Evolutionary conservation across 2,888 invertebrate genomes (phyloP).

Genomic region (Drosophila recens): DNA sequence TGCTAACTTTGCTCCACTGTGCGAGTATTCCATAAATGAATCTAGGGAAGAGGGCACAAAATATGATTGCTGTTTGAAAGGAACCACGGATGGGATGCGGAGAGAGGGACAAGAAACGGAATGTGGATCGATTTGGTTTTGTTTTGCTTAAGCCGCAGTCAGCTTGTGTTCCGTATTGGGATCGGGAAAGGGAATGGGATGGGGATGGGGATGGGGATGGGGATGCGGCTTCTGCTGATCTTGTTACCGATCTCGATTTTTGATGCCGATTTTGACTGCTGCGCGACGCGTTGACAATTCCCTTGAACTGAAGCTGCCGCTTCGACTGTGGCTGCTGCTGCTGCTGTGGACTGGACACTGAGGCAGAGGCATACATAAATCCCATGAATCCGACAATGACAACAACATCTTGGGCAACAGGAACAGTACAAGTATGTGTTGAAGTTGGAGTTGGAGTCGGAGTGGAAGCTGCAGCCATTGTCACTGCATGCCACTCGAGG

Average conservation of each 20-base stretch:
- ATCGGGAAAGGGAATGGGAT: slow-evolving; percentile 7
- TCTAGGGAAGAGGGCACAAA: slow-evolving; percentile 34
- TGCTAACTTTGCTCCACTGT: slow-evolving; percentile 4
- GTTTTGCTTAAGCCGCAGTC: slow-evolving; percentile 36
- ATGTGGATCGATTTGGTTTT: slow-evolving; percentile 55
- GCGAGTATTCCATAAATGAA: slow-evolving; percentile 6
- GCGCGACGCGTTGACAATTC: slow-evolving; percentile 80
- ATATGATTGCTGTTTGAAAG: slow-evolving; percentile 68
- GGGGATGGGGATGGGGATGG: slow-evolving; percentile 2
- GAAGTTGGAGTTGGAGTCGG: slow-evolving; percentile 29
- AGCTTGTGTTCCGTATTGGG: slow-evolving; percentile 23
- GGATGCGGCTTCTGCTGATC: slow-evolving; percentile 68
- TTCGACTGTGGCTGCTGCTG: background rate
- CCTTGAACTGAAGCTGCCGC: slow-evolving; percentile 68
- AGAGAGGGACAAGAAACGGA: slow-evolving; percentile 36
- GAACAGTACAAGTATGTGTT: slow-evolving; percentile 43
- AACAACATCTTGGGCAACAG: slow-evolving; percentile 39
- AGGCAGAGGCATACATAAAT: slow-evolving; percentile 64
- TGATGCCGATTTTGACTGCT: slow-evolving; percentile 82
- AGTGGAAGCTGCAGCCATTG: slow-evolving; percentile 74
- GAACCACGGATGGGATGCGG: slow-evolving; percentile 1
- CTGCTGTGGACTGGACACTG: slow-evolving; percentile 8
- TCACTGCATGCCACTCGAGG: slow-evolving; percentile 77
- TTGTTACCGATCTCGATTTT: slow-evolving; percentile 83
- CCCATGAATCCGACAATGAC: slow-evolving; percentile 48